Evolutionary conservation across 2,797 vertebrate genomes (phyloP).

Genomic region (Pangasius sanitwongsei): DNA sequence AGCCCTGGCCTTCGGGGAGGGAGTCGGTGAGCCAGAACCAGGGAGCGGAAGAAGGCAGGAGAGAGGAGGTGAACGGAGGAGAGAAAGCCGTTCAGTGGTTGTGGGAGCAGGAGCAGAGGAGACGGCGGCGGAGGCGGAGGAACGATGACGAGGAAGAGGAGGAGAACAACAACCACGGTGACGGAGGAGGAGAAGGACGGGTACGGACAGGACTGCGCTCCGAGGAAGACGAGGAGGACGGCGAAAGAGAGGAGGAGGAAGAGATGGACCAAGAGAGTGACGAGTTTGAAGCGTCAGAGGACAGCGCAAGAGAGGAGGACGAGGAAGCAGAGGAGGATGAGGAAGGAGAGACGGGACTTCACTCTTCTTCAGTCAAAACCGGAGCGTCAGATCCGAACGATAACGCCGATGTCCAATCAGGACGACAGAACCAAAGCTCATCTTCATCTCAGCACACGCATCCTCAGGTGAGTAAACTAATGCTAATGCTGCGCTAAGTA

Average conservation of each 20-base stretch:
- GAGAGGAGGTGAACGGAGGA: conserved; percentile 79
- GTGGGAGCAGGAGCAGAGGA: conserved; percentile 78
- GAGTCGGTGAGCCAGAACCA: conserved; percentile 70
- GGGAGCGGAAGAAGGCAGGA: conserved; percentile 73
- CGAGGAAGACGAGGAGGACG: conserved; percentile 72
- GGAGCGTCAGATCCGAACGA: conserved; percentile 86
- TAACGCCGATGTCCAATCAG: conserved; percentile 81
- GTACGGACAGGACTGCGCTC: conserved; percentile 80
- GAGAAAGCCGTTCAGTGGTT: conserved; percentile 80
- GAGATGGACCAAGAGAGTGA: conserved; percentile 99
- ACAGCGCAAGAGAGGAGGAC: conserved; percentile 91
- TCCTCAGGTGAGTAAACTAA: conserved; percentile 78
- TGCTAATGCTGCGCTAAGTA: neutral
- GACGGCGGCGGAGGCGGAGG: conserved; percentile 66
- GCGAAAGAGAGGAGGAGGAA: conserved; percentile 85
- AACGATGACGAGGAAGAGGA: conserved; percentile 79
- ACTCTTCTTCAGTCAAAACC: conserved; percentile 81
- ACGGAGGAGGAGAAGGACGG: conserved; percentile 79
- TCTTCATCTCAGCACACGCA: conserved; percentile 81
- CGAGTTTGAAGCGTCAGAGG: conserved; percentile 94
- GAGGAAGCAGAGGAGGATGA: conserved; percentile 89
- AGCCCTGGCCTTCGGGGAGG: conserved; percentile 70
- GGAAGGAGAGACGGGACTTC: conserved; percentile 70
- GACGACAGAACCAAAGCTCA: conserved; percentile 84
- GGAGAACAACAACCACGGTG: conserved; percentile 59